Evolutionary conservation across 2,797 vertebrate species (phyloP).

Genomic region (Hafferia zeledoni): DNA sequence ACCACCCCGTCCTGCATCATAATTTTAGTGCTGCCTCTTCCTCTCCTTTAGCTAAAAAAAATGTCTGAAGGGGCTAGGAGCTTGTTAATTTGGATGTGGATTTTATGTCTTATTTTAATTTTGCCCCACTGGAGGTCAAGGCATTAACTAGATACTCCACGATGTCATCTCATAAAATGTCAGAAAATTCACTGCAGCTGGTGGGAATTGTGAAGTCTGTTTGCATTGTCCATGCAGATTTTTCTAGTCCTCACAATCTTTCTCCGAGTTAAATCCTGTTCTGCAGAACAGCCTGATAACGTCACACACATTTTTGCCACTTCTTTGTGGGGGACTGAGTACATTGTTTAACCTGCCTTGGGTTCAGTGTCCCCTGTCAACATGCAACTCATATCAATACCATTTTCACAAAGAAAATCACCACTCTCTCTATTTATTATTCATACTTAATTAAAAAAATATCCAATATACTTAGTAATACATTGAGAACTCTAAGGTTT

Average conservation of each 20-base stretch:
- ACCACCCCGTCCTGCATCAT: not conserved
- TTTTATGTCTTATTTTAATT: not conserved
- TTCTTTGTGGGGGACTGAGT: not conserved
- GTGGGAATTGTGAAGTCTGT: not conserved
- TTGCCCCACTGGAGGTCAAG: not conserved
- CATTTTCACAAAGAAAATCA: not conserved
- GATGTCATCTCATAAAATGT: not conserved
- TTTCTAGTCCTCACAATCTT: not conserved
- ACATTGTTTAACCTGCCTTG: not conserved
- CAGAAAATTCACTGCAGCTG: not conserved
- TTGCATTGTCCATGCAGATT: not conserved
- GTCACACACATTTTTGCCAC: not conserved
- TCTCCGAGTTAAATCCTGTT: not conserved
- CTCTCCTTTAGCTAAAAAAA: not conserved
- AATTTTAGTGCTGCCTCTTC: not conserved
- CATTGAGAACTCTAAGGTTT: not conserved
- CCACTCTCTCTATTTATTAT: not conserved
- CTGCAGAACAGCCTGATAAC: not conserved
- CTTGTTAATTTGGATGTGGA: not conserved
- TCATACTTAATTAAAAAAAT: not conserved
- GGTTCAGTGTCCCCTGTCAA: not conserved
- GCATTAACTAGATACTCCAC: fast-evolving
- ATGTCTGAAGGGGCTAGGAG: not conserved
- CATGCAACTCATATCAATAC: not conserved
- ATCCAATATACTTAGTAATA: not conserved